Evolutionary conservation across 2,797 vertebrate genomes (phyloP).

Genomic region (Crenuchus spilurus): DNA sequence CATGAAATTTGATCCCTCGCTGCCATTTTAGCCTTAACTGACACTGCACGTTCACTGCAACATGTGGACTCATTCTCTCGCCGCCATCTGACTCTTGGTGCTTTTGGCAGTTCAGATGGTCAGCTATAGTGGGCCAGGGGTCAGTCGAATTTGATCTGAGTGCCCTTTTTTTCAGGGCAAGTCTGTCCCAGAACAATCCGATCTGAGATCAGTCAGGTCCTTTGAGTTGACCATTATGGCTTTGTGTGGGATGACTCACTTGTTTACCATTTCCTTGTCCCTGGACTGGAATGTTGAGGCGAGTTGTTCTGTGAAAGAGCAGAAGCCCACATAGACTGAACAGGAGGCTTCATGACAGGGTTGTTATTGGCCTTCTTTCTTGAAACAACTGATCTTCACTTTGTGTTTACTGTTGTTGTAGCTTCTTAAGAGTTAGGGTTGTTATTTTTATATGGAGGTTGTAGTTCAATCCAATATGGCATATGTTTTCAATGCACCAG

Average conservation of each 20-base stretch:
- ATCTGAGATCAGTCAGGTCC: constrained; percentile 34
- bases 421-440: no score
- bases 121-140: not conserved
- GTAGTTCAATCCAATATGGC: no score
- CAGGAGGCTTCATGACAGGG: not conserved
- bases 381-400: not conserved
- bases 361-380: not conserved
- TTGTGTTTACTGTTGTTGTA: not conserved
- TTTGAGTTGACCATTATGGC: constrained; percentile 33
- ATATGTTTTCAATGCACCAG: no score
- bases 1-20: constrained; percentile 72
- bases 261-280: constrained; percentile 47
- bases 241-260: constrained; percentile 43
- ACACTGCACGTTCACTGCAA: constrained; percentile 30
- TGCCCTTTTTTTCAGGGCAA: not conserved
- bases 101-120: constrained; percentile 3
- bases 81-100: constrained; percentile 12
- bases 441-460: no score
- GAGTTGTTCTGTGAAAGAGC: constrained; percentile 26
- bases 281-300: constrained; percentile 40
- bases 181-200: not conserved
- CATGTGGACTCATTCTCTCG: constrained; percentile 35
- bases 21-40: constrained; percentile 67
- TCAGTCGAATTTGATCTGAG: not conserved
- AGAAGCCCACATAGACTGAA: constrained; percentile 21